Evolutionary conservation across 2,888 invertebrate genomes (phyloP), one percentile per base, ranked within the genome.

Genomic region (Cataglyphis altisquamis): DNA sequence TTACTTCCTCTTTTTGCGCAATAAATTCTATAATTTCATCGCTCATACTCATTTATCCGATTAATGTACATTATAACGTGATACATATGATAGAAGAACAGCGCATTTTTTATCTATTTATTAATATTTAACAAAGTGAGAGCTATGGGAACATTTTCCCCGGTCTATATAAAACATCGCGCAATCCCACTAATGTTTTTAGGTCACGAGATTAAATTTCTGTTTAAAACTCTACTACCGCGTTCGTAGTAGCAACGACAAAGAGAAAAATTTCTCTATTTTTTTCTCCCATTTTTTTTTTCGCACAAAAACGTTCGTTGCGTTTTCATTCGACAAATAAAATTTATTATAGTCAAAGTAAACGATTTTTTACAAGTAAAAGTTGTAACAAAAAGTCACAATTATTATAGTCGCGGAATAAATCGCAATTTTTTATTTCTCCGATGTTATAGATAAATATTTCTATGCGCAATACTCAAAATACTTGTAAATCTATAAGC

Each of bases 171-270:
- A 15, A 62, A 75, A 41, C 55, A 67, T 45, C 18, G 41, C 6
- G 32, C 21, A 78, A 77, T 67, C 39, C 29, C n/a, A 55, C 29
- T 57, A 78, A 78, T 78, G 18, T 68, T 68, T 78, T 45, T 68
- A 78, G 41, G 29, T 78, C 57, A 21, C 41, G 57, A 78, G 36
- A 68, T 68, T 78, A 21, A 78, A 68, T 60, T 78, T 78, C 32
- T 68, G 68, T 68, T 68, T 41, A 6, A 45, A 68, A 57, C 57
- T 78, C 57, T 32, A 32, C 18, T 41, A 29, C 21, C 39, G 15
- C n/a, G 9, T 52, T 15, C 32, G n/a, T 18, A 39, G n/a, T 75
- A 64, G 36, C 21, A 32, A 45, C 39, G 15, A 75, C 48, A 68
- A 68, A 57, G 32, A 68, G 9, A 6, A 77, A 57, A 67, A 15